Conservation (phyloP, 2,113 vertebrate genomes). For the Istiophorus platypterus region DNA sequence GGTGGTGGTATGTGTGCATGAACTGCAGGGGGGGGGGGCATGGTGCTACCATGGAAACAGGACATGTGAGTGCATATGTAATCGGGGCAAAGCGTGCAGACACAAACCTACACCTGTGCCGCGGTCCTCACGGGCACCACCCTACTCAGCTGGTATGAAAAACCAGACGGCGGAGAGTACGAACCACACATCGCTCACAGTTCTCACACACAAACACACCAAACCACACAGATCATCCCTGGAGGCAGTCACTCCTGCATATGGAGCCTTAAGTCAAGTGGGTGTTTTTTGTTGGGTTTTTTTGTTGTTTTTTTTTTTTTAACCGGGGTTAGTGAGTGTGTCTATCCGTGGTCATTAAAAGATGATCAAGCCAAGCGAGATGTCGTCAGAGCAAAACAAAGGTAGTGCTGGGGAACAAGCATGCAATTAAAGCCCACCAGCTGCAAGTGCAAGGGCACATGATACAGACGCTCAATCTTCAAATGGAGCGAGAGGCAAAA, state of each 20-base stretch:
- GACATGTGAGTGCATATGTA: conserved; percentile 53
- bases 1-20: conserved; percentile 38
- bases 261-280: conserved; percentile 69
- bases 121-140: conserved; percentile 25
- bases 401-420: conserved; percentile 41
- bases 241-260: conserved; percentile 53
- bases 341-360: conserved; percentile 61
- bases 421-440: conserved; percentile 59
- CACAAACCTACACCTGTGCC: conserved; percentile 61
- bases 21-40: conserved; percentile 21
- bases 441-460: conserved; percentile 43
- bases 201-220: conserved; percentile 17
- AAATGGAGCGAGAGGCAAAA: conserved; percentile 18
- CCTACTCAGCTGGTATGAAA: conserved; percentile 27
- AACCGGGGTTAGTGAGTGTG: conserved; percentile 23
- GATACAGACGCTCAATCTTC: conserved; percentile 44
- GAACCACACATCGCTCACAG: conserved; percentile 33
- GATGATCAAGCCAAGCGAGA: conserved; percentile 65
- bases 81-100: conserved; percentile 15
- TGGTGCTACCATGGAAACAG: conserved; percentile 76
- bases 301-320: conserved; percentile 21
- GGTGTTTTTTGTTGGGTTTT: conserved; percentile 13
- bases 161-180: conserved; percentile 28
- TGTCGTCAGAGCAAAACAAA: conserved; percentile 56
- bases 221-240: conserved; percentile 28